These are phyloP conservation scores for Andinoacara biseriatus DNA, from an alignment of 2,113 vertebrate genomes.

Conservation along the genomic window DNA sequence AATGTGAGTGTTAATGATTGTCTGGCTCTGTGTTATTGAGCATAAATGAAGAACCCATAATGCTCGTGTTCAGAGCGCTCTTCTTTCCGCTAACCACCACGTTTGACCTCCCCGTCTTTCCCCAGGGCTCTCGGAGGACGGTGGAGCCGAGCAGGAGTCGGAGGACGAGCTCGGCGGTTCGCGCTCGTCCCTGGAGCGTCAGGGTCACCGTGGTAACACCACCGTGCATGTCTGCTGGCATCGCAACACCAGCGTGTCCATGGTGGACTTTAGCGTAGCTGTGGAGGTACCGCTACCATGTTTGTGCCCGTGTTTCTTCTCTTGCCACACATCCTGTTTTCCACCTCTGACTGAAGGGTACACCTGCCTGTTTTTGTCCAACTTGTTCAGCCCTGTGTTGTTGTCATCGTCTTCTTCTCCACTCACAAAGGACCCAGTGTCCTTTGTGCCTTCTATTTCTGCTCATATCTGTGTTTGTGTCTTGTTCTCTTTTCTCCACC, in stretches of 20 bases:
- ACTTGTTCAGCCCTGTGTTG: neutral
- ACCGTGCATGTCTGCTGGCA: constrained; percentile 99
- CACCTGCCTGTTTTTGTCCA: neutral
- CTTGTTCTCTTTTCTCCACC: neutral
- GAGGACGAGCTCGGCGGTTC: constrained; percentile 94
- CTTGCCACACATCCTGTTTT: neutral
- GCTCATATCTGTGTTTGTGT: constrained; percentile 13
- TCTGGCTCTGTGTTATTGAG: neutral
- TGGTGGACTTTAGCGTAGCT: constrained; percentile 97
- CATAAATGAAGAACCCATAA: neutral
- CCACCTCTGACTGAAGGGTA: neutral
- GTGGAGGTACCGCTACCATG: constrained; percentile 86
- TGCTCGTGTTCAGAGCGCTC: neutral
- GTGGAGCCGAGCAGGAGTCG: constrained; percentile 89
- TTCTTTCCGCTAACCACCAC: neutral
- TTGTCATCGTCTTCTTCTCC: neutral
- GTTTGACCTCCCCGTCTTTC: neutral
- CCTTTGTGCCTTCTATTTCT: constrained; percentile 11
- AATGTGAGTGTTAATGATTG: neutral
- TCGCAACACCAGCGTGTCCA: constrained; percentile 97
- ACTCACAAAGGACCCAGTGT: constrained; percentile 6
- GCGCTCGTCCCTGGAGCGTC: constrained; percentile 91
- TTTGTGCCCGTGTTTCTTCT: neutral
- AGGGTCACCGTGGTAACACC: constrained; percentile 95
- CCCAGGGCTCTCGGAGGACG: constrained; percentile 89